Conservation (phyloP, 2,888 invertebrate species). For the Leptogaster cylindrica region DNA sequence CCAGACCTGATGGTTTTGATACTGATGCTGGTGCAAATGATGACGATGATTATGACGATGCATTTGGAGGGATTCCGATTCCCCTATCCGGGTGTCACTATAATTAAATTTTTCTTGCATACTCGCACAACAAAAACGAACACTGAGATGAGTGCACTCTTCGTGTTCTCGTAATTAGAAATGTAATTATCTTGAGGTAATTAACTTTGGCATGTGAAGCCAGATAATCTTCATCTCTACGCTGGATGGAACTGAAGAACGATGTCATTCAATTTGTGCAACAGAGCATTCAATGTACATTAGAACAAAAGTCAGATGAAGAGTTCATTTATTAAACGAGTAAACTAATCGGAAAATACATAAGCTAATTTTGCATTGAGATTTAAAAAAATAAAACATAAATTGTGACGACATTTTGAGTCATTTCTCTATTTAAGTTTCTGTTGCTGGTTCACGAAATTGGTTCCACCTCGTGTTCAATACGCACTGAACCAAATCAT, state of each 20-base stretch:
- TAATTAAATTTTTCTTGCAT: constrained; percentile 20
- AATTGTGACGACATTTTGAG: no score
- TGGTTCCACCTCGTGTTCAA: no score
- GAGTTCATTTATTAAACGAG: no score
- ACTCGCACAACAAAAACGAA: not conserved
- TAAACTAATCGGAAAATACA: no score
- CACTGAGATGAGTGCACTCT: not conserved
- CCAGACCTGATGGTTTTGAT: no score
- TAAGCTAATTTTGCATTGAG: no score
- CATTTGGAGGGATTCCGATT: constrained; percentile 18
- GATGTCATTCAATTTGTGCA: not conserved
- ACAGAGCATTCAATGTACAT: not conserved
- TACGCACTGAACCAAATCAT: no score
- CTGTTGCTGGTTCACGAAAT: no score
- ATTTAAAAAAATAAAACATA: no score
- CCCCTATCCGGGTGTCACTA: constrained; percentile 13
- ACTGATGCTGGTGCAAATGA: no score
- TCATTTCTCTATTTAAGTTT: no score
- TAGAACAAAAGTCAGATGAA: no score
- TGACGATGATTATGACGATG: constrained; percentile 7
- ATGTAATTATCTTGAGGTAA: constrained; percentile 23
- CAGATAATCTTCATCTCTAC: constrained; percentile 6
- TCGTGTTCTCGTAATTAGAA: constrained; percentile 24
- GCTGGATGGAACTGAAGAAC: not conserved
- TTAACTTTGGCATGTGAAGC: constrained; percentile 8